phyloP scores from a whole-genome alignment of 2,797 vertebrate genomes.

The Odontamblyopus lacepedii region DNA sequence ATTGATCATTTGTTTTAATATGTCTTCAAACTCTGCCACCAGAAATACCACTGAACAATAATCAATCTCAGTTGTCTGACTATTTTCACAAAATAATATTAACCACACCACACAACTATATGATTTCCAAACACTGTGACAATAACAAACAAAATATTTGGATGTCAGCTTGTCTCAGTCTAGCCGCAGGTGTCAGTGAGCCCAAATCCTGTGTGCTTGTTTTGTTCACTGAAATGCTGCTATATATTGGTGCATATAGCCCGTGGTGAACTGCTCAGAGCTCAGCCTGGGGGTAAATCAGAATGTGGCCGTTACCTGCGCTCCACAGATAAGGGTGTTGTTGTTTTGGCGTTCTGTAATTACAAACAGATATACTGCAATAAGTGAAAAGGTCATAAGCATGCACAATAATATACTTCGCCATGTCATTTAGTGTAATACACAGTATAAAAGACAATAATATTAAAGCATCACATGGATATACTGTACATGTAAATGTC shows the following conservation, averaged over 20 bases:
- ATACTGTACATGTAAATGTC: neutral
- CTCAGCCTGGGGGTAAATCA: constrained; percentile 32
- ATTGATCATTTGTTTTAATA: no score
- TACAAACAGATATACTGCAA: neutral
- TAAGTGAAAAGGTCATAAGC: neutral
- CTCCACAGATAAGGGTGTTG: constrained; percentile 14
- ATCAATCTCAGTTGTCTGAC: neutral
- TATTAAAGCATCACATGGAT: neutral
- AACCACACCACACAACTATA: neutral
- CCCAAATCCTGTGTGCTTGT: neutral
- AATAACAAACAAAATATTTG: constrained; percentile 1
- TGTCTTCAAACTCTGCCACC: no score
- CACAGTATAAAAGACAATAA: neutral
- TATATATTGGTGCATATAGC: constrained; percentile 4
- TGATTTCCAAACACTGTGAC: neutral
- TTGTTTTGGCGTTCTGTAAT: constrained; percentile 10
- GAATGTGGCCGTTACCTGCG: constrained; percentile 7
- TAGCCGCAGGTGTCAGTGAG: neutral
- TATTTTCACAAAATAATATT: neutral
- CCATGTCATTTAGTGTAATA: constrained; percentile 4
- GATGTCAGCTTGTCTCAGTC: neutral
- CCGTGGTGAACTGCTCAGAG: constrained; percentile 17
- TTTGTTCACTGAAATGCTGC: neutral
- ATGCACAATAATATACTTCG: neutral
- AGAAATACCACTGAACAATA: constrained; percentile 8